Evolutionary conservation across 1,140 invertebrate genomes (phyloP).

Genomic region (Calycopis cecrops): DNA sequence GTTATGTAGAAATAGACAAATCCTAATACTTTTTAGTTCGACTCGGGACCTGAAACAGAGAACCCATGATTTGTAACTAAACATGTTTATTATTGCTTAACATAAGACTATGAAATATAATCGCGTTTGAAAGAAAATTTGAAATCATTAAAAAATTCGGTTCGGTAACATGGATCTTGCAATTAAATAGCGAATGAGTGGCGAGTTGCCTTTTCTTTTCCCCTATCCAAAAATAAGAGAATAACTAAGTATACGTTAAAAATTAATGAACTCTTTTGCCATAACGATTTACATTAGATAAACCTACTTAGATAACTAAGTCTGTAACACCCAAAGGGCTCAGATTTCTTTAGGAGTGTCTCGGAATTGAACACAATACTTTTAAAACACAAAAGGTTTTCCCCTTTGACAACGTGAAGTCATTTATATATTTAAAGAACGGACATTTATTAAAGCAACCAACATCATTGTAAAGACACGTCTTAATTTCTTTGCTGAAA

Average conservation of each 20-base stretch:
- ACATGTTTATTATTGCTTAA: no score
- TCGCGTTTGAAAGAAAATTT: no score
- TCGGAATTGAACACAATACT: constrained; percentile 42
- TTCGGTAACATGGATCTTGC: no score
- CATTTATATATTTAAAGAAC: constrained; percentile 41
- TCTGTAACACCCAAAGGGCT: constrained; percentile 31
- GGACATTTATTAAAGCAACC: constrained; percentile 39
- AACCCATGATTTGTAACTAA: no score
- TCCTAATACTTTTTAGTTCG: no score
- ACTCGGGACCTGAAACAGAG: no score
- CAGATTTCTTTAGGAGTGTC: constrained; percentile 34
- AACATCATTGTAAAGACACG: constrained; percentile 28
- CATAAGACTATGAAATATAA: no score
- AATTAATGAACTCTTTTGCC: constrained; percentile 4
- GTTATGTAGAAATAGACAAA: no score
- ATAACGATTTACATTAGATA: background rate
- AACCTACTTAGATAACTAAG: constrained; percentile 23
- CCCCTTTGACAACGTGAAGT: constrained; percentile 41
- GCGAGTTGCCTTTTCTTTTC: no score
- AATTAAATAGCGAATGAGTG: no score
- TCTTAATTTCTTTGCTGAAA: constrained; percentile 20
- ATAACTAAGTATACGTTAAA: background rate
- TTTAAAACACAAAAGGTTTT: constrained; percentile 46
- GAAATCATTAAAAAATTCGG: no score
- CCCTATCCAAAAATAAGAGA: no score